Evolutionary conservation across 2,888 invertebrate species (phyloP), one percentile per base, ranked within the genome.

Genomic region (Macrosoma leucophasiata): DNA sequence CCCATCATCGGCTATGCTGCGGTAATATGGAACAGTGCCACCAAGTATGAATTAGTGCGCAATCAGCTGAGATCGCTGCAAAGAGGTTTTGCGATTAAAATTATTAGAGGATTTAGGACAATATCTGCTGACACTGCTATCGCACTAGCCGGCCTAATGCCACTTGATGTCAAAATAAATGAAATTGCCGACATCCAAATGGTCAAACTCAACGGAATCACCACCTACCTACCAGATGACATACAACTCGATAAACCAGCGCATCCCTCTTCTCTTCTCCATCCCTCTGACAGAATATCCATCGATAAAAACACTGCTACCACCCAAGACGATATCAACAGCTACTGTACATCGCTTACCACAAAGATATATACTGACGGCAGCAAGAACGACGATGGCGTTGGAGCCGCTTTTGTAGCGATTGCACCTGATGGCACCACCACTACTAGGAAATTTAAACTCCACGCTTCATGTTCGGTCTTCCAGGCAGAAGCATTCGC

Each of bases 401-500:
- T 45, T 6, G 39, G 42, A 5, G 36, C 39, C 1, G 31, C 42
- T 3, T 21, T 17, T 4, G 33, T 42, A 1, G 10, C 27, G 0
- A 8, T 13, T 6, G 12, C 4, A 2, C 32, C 36, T 0, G 9
- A 28, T 5, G 29, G 31, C 0, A 4, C 11, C 11, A 6, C 6
- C 3, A 19, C 25, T 5, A 22, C n/a, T 5, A 39, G 24, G 13
- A 35, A 39, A 27, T 21, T 35, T 3, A 43, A 43, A 19, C 21
- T 43, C 1, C 43, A 41, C 17, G 13, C 21, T 2, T 13, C 19
- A 9, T 45, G 40, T 13, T 40, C 42, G 1, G 46, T 46, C 0
- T 46, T 22, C 6, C 46, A 46, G 9, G 42, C 42, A 0, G 46
- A 42, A 17, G 6, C 41, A 6, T 20, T 41, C 0, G 39, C 44